Base-by-base conservation (phyloP, 2,113 vertebrate genomes). In the Dendrocopos noguchii region DNA sequence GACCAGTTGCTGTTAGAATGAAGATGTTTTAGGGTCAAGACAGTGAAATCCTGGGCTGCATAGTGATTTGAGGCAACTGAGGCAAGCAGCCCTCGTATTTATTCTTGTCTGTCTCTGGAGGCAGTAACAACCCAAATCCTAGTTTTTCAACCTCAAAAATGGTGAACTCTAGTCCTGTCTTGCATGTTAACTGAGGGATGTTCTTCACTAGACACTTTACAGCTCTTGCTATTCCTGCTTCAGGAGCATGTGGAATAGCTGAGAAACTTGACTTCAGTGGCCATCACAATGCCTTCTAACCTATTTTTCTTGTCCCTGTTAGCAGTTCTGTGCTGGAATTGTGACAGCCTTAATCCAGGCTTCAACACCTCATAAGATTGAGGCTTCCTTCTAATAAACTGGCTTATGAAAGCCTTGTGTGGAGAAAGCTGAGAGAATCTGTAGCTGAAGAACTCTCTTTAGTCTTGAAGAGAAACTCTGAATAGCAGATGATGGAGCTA, bases 351-450 rank as follows among this genome's bases (percentile, higher is more conserved):
- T 71, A 80, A 87, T 55, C 72, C 9, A 31, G 29, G 39, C 7
- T 66, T 80, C 72, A 90, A 56, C 10, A 10, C 47, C 19, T 82
- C 18, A 12, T 55, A 63, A 63, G 70, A 12, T 2, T 66, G 52
- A 87, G 17, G 39, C 34, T 95, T 91, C 52, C 34, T 76, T 84
- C 14, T 83, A 36, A 83, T 59, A 90, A 91, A 47, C 8, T 64
- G 68, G 34, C 36, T 82, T 84, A 60, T 28, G 36, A 67, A 71
- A 80, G 19, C 7, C 24, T 8, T 66, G 19, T 11, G 3, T 68
- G 44, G 87, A 82, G 87, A 64, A 70, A 66, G 24, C 55, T 3
- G 31, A 57, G 65, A 57, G 29, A 4, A 73, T 87, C 42, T 86
- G 16, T 61, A 74, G 29, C n/a, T 82, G 60, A 61, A 4, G 6